Evolutionary conservation across 92 coral and sea anemone genomes (phyloP), one percentile per base, ranked within the genome.

Genomic region (Chrysogorgia sp.): DNA sequence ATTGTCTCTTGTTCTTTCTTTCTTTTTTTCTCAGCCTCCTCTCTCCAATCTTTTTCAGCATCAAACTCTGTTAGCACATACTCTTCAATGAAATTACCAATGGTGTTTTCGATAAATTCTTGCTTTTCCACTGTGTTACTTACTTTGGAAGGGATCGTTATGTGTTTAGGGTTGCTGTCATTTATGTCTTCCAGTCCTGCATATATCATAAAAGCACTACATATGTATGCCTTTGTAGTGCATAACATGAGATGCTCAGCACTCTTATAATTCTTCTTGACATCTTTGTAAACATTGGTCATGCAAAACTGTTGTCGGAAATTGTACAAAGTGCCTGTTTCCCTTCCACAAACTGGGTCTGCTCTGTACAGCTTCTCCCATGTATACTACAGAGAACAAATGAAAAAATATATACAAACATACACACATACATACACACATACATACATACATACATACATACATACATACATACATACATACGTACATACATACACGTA

Each of bases 11-110:
- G n/a, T n/a, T n/a, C n/a, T n/a, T n/a, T n/a, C n/a, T n/a, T n/a
- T n/a, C n/a, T n/a, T n/a, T 43, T 43, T 17, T 8, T 43, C 17
- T 43, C 50, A 8, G 8, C 50, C 17, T 43, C 10, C 50, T 43
- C 17, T 43, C 50, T 43, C 50, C 50, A 43, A 24, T 25, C 61
- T 65, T 75, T 81, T 63, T 85, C 89, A 15, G 47, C 72, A 64
- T 85, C 89, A 72, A 63, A 85, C 58, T 85, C 86, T 15, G 62
- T 79, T 78, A 85, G 53, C 0, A 85, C 78, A 65, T 81, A 85
- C 50, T 85, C 72, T 30, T 85, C 83, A 20, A 85, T 82, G 74
- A 85, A 85, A 12, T 40, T 19, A 1, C 82, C 82, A 53, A 81
- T 47, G 64, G 57, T 22, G 0, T 64, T 66, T 12, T 50, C 50